phyloP scores from a whole-genome alignment of 1,140 invertebrate species.

The Macrocentrus cingulum region DNA sequence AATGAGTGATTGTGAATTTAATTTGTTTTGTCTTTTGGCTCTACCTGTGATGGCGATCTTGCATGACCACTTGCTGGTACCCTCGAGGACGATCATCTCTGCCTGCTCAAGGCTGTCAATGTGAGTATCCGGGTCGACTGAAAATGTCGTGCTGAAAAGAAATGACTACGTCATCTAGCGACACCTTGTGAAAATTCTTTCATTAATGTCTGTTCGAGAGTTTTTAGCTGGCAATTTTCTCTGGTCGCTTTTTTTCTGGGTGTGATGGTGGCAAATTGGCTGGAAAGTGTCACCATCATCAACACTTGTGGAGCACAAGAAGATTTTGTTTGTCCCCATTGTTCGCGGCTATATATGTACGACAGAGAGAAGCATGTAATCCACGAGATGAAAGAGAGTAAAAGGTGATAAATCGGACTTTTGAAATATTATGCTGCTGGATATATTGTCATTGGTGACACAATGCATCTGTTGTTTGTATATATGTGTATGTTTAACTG shows the following conservation, averaged over 20 bases:
- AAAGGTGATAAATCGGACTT: too few species aligned
- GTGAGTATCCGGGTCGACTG: conserved; percentile 97
- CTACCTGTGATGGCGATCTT: conserved; percentile 99
- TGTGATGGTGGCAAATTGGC: too few species aligned
- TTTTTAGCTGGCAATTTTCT: not conserved
- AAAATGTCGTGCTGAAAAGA: conserved; percentile 86
- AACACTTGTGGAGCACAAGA: too few species aligned
- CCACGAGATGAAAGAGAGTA: too few species aligned
- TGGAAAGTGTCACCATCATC: too few species aligned
- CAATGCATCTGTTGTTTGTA: too few species aligned
- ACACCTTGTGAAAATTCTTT: not conserved
- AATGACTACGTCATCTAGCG: conserved; percentile 46
- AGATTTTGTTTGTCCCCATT: too few species aligned
- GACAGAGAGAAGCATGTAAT: too few species aligned
- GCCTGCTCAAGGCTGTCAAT: conserved; percentile 98
- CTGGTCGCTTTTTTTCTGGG: not conserved
- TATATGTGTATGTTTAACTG: too few species aligned
- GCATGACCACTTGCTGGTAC: conserved; percentile 99
- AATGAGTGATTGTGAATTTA: not conserved
- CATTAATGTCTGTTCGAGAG: not conserved
- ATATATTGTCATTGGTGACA: too few species aligned
- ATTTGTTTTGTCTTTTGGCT: conserved; percentile 33
- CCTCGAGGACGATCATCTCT: conserved; percentile 96
- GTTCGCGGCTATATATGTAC: too few species aligned
- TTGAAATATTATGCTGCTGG: too few species aligned